Base-by-base conservation (phyloP, 1,140 invertebrate species). In the Papilio polyxenes region DNA sequence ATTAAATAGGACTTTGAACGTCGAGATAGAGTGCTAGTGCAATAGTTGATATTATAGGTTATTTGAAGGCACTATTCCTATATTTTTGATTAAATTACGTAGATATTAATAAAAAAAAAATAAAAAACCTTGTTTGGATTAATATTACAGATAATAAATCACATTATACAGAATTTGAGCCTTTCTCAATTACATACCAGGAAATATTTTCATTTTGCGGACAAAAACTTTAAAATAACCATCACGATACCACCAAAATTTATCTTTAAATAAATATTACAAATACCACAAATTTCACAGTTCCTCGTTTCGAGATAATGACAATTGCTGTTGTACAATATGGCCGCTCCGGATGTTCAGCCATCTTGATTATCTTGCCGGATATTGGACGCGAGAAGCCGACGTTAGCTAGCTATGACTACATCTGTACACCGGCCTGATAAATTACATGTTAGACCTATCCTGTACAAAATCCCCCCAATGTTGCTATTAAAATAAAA, bases 331-430 rank as follows among this genome's bases (percentile, higher is more conserved):
- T 40, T 78, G 59, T 62, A 84, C 87, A 89, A 91, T 85, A 91
- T 90, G 88, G 90, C 90, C 72, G 85, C 75, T 86, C 85, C 89
- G 89, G 89, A 92, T 85, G 88, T 87, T 86, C 87, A 83, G 89
- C 91, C 90, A 93, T 92, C 89, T 93, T 92, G 91, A 91, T 92
- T 92, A 88, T 88, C 86, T 86, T 81, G 74, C 88, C 82, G 90
- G 92, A 91, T 93, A 92, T 92, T 91, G 89, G 85, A 86, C 89
- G 85, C 85, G 81, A 84, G 89, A 85, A 87, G 82, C 82, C 79
- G 82, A 85, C 53, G 76, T 83, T 84, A 87, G 40, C 83, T 91
- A 89, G 83, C 89, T 90, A 89, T 90, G 85, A 86, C 82, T 84
- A 76, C 82, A 85, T 83, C 85, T 89, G 84, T 87, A 86, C 86